Percentiles rank a stretch among this genome's conserved stretches.
Evolutionary conservation across 2,888 invertebrate species (phyloP).

Genomic region (Zygogramma bicolorata): DNA sequence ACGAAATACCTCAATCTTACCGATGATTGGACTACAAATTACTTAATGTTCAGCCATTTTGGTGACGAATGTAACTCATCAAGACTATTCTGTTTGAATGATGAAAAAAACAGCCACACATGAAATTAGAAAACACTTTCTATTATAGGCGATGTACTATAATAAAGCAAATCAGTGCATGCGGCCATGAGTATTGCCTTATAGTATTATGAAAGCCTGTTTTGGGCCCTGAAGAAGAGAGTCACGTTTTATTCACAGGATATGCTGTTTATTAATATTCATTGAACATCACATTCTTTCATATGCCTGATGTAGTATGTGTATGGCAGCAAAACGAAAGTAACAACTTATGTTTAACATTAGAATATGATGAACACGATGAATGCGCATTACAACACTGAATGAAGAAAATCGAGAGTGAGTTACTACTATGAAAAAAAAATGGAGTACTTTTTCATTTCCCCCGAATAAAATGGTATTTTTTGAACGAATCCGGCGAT

Average conservation of each 20-base stretch:
- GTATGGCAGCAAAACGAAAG: neutral
- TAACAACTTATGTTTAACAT: conserved; percentile 2
- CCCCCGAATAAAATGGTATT: neutral
- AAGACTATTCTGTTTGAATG: no score
- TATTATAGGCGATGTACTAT: neutral
- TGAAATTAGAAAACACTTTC: neutral
- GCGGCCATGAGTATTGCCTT: neutral
- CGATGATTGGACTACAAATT: no score
- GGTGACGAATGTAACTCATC: no score
- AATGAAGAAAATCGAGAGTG: neutral
- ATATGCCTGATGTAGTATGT: neutral
- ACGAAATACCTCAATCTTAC: no score
- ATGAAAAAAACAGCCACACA: no score
- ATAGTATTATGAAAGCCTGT: neutral
- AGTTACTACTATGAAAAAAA: neutral
- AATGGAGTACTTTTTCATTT: neutral
- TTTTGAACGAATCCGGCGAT: no score
- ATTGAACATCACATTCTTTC: neutral
- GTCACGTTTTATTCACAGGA: conserved; percentile 5
- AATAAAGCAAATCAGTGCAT: neutral
- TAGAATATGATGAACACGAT: neutral
- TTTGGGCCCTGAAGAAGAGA: neutral
- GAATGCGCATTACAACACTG: neutral
- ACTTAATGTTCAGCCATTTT: no score
- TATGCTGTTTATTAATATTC: conserved; percentile 1